A percentile compares a stretch with the other conserved stretches of the same genome.
Evolutionary conservation across 2,797 vertebrate genomes (phyloP).

Genomic region (Amphiprion clarkii): DNA sequence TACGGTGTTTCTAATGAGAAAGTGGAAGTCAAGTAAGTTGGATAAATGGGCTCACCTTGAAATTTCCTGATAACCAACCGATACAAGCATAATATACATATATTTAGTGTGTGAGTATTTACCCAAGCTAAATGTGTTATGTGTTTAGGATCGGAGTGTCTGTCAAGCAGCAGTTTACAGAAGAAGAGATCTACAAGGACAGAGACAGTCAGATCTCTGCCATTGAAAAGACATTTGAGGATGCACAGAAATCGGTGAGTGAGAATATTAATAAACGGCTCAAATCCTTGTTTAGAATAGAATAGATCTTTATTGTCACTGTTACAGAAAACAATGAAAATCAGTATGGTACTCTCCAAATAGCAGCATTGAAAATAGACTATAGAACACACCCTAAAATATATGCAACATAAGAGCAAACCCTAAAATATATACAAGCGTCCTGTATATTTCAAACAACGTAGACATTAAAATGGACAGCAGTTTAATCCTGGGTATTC

Average conservation of each 20-base stretch:
- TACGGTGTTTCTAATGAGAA: slow-evolving; percentile 97
- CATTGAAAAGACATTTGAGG: slow-evolving; percentile 97
- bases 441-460: neutral
- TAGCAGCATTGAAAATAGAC: too few species aligned
- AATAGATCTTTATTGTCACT: too few species aligned
- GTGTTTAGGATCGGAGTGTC: slow-evolving; percentile 93
- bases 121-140: slow-evolving; percentile 7
- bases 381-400: too few species aligned
- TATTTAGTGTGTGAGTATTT: neutral
- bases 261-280: neutral
- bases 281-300: neutral
- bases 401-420: too few species aligned
- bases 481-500: neutral
- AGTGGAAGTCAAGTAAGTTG: slow-evolving; percentile 96
- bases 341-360: too few species aligned
- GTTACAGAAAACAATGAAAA: too few species aligned
- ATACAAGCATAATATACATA: neutral
- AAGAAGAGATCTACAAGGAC: slow-evolving; percentile 98
- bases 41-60: neutral
- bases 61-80: accelerated
- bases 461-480: too few species aligned
- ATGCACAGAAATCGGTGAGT: slow-evolving; percentile 92
- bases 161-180: slow-evolving; percentile 97
- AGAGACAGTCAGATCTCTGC: slow-evolving; percentile 96
- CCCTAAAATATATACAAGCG: neutral